Conservation (phyloP, 2,888 invertebrate genomes). For the Zonitis immaculata region DNA sequence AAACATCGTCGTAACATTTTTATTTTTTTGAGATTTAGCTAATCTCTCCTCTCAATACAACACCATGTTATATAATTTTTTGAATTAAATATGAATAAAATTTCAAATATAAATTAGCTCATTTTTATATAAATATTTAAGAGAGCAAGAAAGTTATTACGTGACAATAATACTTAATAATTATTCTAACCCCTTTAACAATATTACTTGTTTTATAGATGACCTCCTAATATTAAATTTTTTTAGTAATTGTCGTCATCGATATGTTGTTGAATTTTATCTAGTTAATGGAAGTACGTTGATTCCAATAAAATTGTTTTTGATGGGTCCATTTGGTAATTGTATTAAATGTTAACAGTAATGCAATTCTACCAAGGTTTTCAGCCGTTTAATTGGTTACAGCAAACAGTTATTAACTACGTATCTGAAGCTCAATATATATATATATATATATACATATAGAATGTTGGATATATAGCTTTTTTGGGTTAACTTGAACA, state of each 20-base stretch:
- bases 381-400: conserved; percentile 29
- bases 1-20: too few species aligned
- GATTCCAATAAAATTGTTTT: conserved; percentile 33
- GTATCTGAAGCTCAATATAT: conserved; percentile 28
- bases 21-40: too few species aligned
- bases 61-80: too few species aligned
- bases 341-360: conserved; percentile 32
- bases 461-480: neutral
- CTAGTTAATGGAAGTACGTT: conserved; percentile 21
- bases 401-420: conserved; percentile 35
- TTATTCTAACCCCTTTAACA: too few species aligned
- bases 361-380: conserved; percentile 32
- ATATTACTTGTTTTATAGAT: neutral
- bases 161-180: too few species aligned
- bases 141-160: too few species aligned
- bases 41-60: too few species aligned
- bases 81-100: too few species aligned
- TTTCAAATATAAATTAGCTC: too few species aligned
- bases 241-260: conserved; percentile 8
- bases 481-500: neutral
- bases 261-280: conserved; percentile 13
- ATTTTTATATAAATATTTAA: too few species aligned
- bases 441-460: conserved; percentile 12
- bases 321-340: conserved; percentile 32
- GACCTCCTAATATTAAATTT: too few species aligned